Base-by-base conservation (phyloP, 2,113 vertebrate genomes). In the Chaetops frenatus region DNA sequence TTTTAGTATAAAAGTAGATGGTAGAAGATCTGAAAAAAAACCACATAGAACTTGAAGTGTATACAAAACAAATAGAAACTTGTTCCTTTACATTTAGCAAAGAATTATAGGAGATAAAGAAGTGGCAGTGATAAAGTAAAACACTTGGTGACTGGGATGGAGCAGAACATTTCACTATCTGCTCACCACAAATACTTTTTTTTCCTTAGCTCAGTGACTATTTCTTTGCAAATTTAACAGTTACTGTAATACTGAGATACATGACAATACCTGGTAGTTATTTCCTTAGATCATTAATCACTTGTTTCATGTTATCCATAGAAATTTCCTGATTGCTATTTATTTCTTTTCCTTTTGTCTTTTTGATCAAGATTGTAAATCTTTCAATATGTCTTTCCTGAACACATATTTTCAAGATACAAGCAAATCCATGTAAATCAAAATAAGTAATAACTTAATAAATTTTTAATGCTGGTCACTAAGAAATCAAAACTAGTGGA, bases 331-430 rank as follows among this genome's bases (percentile, higher is more conserved):
- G 81, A 88, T 97, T 94, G 97, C 80, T 97, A 88, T 96, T 97
- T 97, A 88, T 96, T 97, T 96, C 84, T 98, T 97, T 96, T 96
- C 86, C 91, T 95, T 78, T 96, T 84, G 83, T 89, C 58, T 96
- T 93, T 95, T 94, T 95, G 96, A 98, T 97, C 94, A 98, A 98
- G 69, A 38, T 6, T 78, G 29, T 83, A 45, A 85, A 56, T 92
- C 23, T 95, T 91, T 64, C 28, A 83, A 38, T 51, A 72, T 92
- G 40, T 81, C 79, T 95, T 95, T 86, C 89, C 54, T 90, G 51
- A 78, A 77, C 40, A 62, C 82, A 33, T 94, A 33, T 92, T 71
- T 86, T 94, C 76, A 92, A 80, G 53, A 81, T 42, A 81, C 12
- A 69, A 38, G 17, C 17, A 86, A 90, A 88, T 91, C 58, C 28